Evolutionary conservation across 2,113 vertebrate genomes (phyloP), one percentile per base, ranked within the genome.

Genomic region (Talpa occidentalis): DNA sequence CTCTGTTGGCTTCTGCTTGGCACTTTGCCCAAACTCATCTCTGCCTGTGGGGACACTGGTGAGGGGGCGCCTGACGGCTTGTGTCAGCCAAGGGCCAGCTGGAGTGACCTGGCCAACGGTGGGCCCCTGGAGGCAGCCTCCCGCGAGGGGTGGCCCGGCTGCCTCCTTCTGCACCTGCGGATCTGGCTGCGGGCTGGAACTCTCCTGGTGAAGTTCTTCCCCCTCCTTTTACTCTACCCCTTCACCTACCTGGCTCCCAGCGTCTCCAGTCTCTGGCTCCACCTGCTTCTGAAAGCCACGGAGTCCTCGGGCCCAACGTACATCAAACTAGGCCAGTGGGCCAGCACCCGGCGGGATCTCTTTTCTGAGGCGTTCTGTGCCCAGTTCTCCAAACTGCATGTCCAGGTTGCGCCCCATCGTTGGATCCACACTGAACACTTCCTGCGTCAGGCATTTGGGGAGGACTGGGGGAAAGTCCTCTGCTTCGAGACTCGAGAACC

Each of bases 241-340:
- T 66, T 99, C 95, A 98, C 98, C 83, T 97, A 99, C 69, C 52
- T 99, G 47, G 99, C 98, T 30, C 94, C 97, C 0, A 56, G 97
- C 49, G 96, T 98, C 90, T 95, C 96, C 0, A 81, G 96, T 0
- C 89, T 92, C 87, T 99, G 99, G 99, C 96, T 99, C 91, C 96
- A 97, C 2, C 98, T 98, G 88, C 98, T 99, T 82, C 98, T 99
- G 79, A 99, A 98, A 98, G 98, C 99, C 47, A 99, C 99, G 0
- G 99, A 99, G 95, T 98, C 98, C 0, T 99, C 99, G 0, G 99
- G 99, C 6, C 99, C 99, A 1, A 99, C 99, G 0, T 99, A 99
- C 70, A 98, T 99, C 93, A 99, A 99, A 90, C 98, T 99, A 95
- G 99, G 99, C 2, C 99, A 99, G 97, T 99, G 99, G 99, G 99